Base-by-base conservation (phyloP, 2,888 invertebrate species). In the Hemistola chrysoprasaria region DNA sequence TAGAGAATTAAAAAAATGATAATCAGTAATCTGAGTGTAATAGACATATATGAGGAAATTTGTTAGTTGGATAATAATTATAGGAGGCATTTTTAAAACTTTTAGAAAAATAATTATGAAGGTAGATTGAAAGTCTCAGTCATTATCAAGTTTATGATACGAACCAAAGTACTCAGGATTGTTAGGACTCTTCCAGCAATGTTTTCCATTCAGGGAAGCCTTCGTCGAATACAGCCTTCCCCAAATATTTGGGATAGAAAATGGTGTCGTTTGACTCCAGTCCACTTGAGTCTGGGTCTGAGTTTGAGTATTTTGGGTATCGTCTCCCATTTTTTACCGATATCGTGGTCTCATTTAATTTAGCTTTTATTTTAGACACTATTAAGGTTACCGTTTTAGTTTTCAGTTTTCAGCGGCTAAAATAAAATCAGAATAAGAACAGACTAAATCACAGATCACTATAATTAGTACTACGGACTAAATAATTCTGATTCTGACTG, bases 201-300 rank as follows among this genome's bases (percentile, higher is more conserved):
- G 62, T 53, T 69, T 74, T 8, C 75, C 78, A 37, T 58, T 63
- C 21, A 61, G 23, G 33, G 74, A 65, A n/a, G 69, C 55, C 57
- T 83, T 81, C 0, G 78, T 84, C 0, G 81, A 78, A 58, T 89
- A 90, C 24, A 91, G 64, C 58, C 90, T 75, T 28, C 91, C 91
- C 91, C 91, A 91, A 5, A 65, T 86, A 41, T 63, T 74, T 11
- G 89, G 83, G 52, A 86, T 86, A 42, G 56, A 69, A 33, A 76
- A 60, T 45, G 82, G 82, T 46, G 80, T 76, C 36, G 71, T 78
- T 10, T 69, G 87, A 62, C 81, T 86, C 87, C 84, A 89, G 32
- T 89, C 88, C 8, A 84, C 60, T 59, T 86, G 81, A 0, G 88
- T 81, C 55, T 88, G 89, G 0, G 89, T 86, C 61, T 90, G 90